Conservation (phyloP, 2,888 invertebrate species). For the Drosophila barbarae region DNA sequence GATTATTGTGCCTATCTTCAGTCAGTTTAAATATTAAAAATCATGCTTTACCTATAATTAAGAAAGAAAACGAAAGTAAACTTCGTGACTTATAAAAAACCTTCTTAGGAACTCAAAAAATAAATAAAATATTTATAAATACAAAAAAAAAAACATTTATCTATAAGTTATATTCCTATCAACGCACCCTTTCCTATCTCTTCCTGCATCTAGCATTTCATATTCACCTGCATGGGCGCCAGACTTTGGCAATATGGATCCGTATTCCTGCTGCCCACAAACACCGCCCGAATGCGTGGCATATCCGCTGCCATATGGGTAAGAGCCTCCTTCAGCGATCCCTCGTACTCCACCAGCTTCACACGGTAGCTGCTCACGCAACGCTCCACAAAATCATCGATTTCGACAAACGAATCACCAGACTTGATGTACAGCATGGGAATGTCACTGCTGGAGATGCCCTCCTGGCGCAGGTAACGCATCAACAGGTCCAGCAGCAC, state of each 20-base stretch:
- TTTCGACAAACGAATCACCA: constrained; percentile 90
- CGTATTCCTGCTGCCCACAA: constrained; percentile 94
- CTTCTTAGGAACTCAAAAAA: background rate
- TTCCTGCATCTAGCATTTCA: background rate
- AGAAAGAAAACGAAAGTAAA: too few species aligned
- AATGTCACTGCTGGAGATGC: constrained; percentile 81
- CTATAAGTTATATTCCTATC: background rate
- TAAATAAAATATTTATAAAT: background rate
- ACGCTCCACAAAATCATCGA: constrained; percentile 89
- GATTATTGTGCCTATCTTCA: too few species aligned
- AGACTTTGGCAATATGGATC: constrained; percentile 90
- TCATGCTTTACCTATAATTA: too few species aligned
- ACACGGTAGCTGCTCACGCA: constrained; percentile 87
- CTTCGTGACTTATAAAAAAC: too few species aligned
- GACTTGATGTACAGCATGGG: constrained; percentile 89
- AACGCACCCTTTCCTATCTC: too few species aligned
- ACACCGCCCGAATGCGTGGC: constrained; percentile 86
- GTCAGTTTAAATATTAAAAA: background rate
- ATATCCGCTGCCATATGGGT: constrained; percentile 82
- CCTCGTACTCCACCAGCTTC: constrained; percentile 84
- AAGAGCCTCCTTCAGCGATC: constrained; percentile 87
- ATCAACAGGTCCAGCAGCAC: constrained; percentile 87
- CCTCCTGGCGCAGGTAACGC: constrained; percentile 72
- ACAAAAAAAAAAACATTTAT: too few species aligned
- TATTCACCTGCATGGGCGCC: constrained; percentile 84